Conservation (phyloP, 1,140 invertebrate species). For the Sminthurinus signatus region DNA sequence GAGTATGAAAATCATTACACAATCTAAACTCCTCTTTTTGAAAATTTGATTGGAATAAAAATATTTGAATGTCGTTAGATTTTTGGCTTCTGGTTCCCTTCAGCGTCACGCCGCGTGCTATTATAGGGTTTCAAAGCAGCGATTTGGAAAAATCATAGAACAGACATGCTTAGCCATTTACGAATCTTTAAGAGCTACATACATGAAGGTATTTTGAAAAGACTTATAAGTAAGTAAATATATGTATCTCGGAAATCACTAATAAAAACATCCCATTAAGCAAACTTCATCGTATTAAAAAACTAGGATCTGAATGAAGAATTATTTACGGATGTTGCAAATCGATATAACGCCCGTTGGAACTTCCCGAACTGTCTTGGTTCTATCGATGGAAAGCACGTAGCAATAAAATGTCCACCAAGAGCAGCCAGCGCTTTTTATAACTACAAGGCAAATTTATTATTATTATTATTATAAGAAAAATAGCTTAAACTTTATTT, state of each 20-base stretch:
- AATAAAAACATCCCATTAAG: too few species aligned
- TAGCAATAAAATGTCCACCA: constrained; percentile 36
- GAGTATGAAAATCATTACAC: constrained; percentile 11
- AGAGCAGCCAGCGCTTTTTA: constrained; percentile 45
- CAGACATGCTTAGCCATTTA: background rate
- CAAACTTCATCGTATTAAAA: too few species aligned
- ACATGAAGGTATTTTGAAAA: constrained; percentile 31
- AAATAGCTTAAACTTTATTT: background rate
- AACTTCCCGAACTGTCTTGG: constrained; percentile 45
- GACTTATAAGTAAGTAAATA: background rate
- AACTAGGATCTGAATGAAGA: constrained; percentile 15
- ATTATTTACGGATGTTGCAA: constrained; percentile 42
- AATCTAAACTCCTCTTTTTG: background rate
- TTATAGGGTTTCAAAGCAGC: constrained; percentile 14
- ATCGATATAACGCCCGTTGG: constrained; percentile 42
- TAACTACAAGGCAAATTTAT: constrained; percentile 48
- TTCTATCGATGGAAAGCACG: constrained; percentile 46
- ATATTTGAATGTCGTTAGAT: background rate
- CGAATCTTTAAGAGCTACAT: background rate
- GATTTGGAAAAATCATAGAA: constrained; percentile 7
- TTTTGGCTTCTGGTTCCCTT: constrained; percentile 19
- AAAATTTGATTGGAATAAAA: constrained; percentile 3
- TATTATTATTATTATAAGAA: constrained; percentile 27
- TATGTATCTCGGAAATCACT: too few species aligned
- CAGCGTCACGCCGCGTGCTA: constrained; percentile 11